phyloP scores from a whole-genome alignment of 2,113 vertebrate genomes.

The Manacus vitellinus region DNA sequence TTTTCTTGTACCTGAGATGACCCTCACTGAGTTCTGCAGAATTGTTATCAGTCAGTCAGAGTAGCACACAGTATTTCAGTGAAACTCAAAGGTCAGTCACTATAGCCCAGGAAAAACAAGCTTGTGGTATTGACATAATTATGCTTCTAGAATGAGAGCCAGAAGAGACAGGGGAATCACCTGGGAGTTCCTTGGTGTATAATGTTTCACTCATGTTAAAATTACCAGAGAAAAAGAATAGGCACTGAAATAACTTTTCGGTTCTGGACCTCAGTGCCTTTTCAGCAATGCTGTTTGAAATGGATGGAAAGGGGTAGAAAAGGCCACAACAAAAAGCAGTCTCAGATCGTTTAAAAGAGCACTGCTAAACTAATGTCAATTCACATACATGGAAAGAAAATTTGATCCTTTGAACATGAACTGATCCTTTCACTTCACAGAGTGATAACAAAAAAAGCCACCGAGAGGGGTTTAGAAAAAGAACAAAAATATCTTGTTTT shows the following conservation, averaged over 20 bases:
- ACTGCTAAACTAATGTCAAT: not conserved
- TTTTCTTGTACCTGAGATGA: not conserved
- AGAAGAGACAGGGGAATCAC: not conserved
- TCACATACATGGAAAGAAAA: not conserved
- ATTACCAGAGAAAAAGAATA: not conserved
- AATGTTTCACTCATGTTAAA: not conserved
- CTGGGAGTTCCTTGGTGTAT: not conserved
- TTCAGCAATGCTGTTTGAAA: not conserved
- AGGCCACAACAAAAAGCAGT: not conserved
- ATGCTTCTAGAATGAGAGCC: not conserved
- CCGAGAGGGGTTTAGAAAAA: not conserved
- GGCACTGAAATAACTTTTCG: not conserved
- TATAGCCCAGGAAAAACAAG: not conserved
- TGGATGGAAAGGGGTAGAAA: not conserved
- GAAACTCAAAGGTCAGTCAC: not conserved
- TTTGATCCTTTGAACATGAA: not conserved
- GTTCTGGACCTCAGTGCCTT: not conserved
- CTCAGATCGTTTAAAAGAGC: not conserved
- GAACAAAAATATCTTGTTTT: not conserved
- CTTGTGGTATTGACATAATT: fast-evolving
- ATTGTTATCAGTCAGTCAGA: too few relatives aligned
- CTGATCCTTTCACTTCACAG: not conserved
- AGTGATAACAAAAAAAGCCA: not conserved
- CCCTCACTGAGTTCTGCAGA: not conserved
- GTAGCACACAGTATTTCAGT: not conserved